A percentile compares a stretch with the other conserved stretches of the same genome.
phyloP scores from a whole-genome alignment of 2,888 invertebrate genomes.

The Malachius bipustulatus region DNA sequence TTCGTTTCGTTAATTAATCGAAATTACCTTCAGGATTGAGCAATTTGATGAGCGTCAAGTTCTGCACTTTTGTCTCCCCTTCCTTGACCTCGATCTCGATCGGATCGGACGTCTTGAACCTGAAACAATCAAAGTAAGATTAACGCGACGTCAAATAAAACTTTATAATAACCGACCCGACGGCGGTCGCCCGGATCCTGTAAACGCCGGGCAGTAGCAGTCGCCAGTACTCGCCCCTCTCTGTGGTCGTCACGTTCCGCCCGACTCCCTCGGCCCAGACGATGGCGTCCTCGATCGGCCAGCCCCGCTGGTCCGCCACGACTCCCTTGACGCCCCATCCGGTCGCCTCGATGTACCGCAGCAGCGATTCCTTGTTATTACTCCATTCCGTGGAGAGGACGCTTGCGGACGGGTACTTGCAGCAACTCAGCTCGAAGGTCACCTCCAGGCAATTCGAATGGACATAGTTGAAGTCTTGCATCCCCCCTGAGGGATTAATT shows the following conservation, averaged over 20 bases:
- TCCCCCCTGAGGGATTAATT: constrained; percentile 71
- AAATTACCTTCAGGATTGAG: constrained; percentile 10
- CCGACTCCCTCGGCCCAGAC: constrained; percentile 65
- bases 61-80: constrained; percentile 10
- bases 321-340: constrained; percentile 60
- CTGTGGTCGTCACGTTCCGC: constrained; percentile 68
- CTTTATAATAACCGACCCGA: constrained; percentile 59
- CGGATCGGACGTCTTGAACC: constrained; percentile 11
- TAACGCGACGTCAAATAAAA: too few species aligned
- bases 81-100: constrained; percentile 9
- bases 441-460: constrained; percentile 93
- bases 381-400: constrained; percentile 71
- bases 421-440: constrained; percentile 92
- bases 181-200: constrained; percentile 56
- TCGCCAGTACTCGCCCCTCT: constrained; percentile 88
- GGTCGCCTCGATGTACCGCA: constrained; percentile 73
- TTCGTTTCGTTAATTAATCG: too few species aligned
- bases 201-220: constrained; percentile 81
- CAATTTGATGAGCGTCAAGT: constrained; percentile 10
- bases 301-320: constrained; percentile 48
- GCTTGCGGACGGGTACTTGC: constrained; percentile 73
- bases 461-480: constrained; percentile 98
- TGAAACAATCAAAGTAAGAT: too few species aligned
- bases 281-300: constrained; percentile 59
- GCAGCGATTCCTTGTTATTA: constrained; percentile 71